Conservation (phyloP, 2,113 vertebrate species). For the Gasterosteus aculeatus region DNA sequence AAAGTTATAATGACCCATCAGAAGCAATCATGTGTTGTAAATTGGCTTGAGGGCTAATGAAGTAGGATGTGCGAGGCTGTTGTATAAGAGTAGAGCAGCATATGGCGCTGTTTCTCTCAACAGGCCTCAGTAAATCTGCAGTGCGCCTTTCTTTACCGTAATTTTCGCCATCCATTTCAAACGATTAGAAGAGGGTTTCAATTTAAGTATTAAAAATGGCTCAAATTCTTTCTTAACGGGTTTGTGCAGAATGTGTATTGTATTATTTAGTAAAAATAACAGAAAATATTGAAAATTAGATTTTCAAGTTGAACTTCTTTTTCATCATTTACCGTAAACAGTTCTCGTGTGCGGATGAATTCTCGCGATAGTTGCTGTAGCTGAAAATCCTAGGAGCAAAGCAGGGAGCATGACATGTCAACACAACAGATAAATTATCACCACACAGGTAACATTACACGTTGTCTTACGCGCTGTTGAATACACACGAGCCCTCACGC, state of each 20-base stretch:
- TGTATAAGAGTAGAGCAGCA: conserved; percentile 18
- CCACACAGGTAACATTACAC: conserved; percentile 68
- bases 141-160: conserved; percentile 56
- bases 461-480: not conserved
- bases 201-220: not conserved
- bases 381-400: conserved; percentile 44
- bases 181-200: not conserved
- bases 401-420: conserved; percentile 67
- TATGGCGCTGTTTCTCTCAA: conserved; percentile 41
- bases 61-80: conserved; percentile 8
- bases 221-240: accelerated
- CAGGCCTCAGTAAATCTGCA: not conserved
- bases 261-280: not conserved
- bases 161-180: not conserved
- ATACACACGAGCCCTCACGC: not conserved
- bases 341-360: not conserved
- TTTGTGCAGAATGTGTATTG: not conserved
- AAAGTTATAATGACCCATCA: conserved; percentile 51
- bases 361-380: conserved; percentile 70
- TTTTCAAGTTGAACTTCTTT: conserved; percentile 33
- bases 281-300: not conserved
- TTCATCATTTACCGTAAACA: conserved; percentile 27
- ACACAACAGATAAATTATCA: conserved; percentile 65
- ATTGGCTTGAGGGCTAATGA: conserved; percentile 24
- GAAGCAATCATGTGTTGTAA: conserved; percentile 39